These are phyloP conservation scores for Melinaea menophilus DNA, from an alignment of 2,888 invertebrate species.

Conservation along the genomic window DNA sequence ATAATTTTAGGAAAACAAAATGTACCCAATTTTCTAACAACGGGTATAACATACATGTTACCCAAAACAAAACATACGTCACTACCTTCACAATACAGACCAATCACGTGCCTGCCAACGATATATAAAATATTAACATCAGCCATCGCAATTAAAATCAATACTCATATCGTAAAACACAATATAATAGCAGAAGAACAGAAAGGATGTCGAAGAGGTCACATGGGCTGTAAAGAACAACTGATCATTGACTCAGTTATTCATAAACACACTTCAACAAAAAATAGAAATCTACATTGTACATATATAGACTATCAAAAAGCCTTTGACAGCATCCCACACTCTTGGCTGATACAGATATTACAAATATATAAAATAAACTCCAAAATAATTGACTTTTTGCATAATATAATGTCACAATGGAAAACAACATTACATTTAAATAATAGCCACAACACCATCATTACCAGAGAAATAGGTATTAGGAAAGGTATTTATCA, in stretches of 20 bases:
- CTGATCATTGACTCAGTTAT: slow-evolving; percentile 19
- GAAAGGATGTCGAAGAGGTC: slow-evolving; percentile 20
- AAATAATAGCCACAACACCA: too few species aligned
- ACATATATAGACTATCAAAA: slow-evolving; percentile 27
- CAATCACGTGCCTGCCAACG: slow-evolving; percentile 33
- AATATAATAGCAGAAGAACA: slow-evolving; percentile 22
- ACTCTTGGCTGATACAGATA: slow-evolving; percentile 19
- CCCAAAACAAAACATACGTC: slow-evolving; percentile 13
- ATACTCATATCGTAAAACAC: slow-evolving; percentile 14
- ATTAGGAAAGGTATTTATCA: slow-evolving; percentile 14
- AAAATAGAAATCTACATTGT: slow-evolving; percentile 19
- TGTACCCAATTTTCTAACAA: slow-evolving; percentile 22
- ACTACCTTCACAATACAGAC: slow-evolving; percentile 30
- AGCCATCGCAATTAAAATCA: slow-evolving; percentile 21
- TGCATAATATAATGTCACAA: background rate
- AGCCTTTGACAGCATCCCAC: slow-evolving; percentile 24
- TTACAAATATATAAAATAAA: slow-evolving; percentile 19
- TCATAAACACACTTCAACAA: slow-evolving; percentile 15
- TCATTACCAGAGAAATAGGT: background rate
- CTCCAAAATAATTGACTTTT: background rate
- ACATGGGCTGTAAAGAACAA: slow-evolving; percentile 26
- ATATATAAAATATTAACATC: slow-evolving; percentile 30
- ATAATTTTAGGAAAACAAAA: slow-evolving; percentile 7
- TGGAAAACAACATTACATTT: too few species aligned
- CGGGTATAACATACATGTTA: slow-evolving; percentile 27